Evolutionary conservation across 2,888 invertebrate genomes (phyloP), one percentile per base, ranked within the genome.

Genomic region (Sceliomorpha sp.): DNA sequence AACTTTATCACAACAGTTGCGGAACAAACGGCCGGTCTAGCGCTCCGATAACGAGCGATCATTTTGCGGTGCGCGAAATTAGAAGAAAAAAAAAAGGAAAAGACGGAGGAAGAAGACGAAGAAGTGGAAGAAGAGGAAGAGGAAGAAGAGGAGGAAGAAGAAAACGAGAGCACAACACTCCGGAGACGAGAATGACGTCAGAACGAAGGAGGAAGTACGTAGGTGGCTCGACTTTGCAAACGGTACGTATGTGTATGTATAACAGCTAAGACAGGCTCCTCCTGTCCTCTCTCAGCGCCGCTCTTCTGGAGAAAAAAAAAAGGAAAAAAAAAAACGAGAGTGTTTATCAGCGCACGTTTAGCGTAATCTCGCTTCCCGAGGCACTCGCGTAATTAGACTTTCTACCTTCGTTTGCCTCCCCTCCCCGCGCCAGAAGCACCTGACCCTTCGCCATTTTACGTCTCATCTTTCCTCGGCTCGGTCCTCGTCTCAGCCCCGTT

Each of bases 311-410:
- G n/a, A n/a, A n/a, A n/a, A n/a, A n/a, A n/a, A n/a, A n/a, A n/a
- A n/a, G n/a, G n/a, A n/a, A n/a, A n/a, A n/a, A n/a, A n/a, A 77
- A 79, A 82, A 82, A 80, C 77, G 76, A 77, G 75, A 77, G 79
- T 83, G 84, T 82, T 84, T 84, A 82, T 84, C 82, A 78, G 77
- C 59, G 74, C 77, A 75, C 80, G 78, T 84, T 84, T 81, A 82
- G 76, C 79, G 80, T 83, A 82, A 84, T 83, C 81, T 78, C 78
- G 70, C 74, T 74, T 77, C 78, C 77, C 63, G 76, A 77, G 80
- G 81, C 80, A 77, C 77, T 83, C 73, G 74, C 73, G 80, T 83
- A 83, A 83, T 83, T 82, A 83, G 75, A 63, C 50, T 67, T 58
- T 48, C 17, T 50, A 40, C 45, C 58, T 40, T 17, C n/a, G 32